A percentile compares a stretch with the other conserved stretches of the same genome.
phyloP scores from a whole-genome alignment of 2,888 invertebrate species.

The Eupithecia centaureata region DNA sequence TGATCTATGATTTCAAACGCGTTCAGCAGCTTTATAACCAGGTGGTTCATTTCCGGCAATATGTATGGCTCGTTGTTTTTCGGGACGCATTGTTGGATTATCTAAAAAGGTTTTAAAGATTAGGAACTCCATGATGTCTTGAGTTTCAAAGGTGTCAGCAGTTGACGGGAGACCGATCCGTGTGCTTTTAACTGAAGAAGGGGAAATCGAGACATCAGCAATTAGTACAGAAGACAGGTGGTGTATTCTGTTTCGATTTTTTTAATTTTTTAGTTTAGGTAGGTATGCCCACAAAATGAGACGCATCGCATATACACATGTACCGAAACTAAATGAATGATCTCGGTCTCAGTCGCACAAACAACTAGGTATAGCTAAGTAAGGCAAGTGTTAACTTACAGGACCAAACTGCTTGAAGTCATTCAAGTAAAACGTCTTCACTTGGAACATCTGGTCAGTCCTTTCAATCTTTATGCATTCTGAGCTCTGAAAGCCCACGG shows the following conservation, averaged over 20 bases:
- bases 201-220: no score
- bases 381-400: conserved; percentile 70
- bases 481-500: conserved; percentile 61
- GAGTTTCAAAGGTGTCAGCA: no score
- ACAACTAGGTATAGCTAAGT: no score
- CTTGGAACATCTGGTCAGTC: conserved; percentile 77
- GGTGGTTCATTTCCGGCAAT: conserved; percentile 82
- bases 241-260: no score
- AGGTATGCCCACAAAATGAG: no score
- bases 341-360: no score
- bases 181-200: no score
- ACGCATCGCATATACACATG: no score
- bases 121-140: not conserved
- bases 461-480: conserved; percentile 74
- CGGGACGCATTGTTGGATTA: conserved; percentile 64
- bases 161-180: no score
- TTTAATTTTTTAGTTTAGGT: no score
- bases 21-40: conserved; percentile 85
- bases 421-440: conserved; percentile 87
- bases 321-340: no score
- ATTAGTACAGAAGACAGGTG: no score
- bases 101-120: conserved; percentile 46
- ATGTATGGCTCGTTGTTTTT: conserved; percentile 84
- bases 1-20: conserved; percentile 87
- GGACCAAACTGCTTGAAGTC: conserved; percentile 74